A percentile compares a stretch with the other conserved stretches of the same genome.
phyloP scores from a whole-genome alignment of 2,113 vertebrate species.

The Mixornis gularis region DNA sequence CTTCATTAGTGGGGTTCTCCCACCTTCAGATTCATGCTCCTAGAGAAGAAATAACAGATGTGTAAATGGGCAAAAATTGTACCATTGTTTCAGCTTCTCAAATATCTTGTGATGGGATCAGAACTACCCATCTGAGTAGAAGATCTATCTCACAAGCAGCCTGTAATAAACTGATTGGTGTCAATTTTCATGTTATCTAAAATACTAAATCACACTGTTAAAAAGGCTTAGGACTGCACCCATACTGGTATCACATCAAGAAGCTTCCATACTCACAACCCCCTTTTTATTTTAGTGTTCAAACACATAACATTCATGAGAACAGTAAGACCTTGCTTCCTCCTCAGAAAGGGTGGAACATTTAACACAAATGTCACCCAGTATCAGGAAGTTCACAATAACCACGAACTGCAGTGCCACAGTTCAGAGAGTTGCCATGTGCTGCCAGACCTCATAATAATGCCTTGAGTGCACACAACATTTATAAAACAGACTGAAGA shows the following conservation, averaged over 20 bases:
- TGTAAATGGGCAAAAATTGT: background rate
- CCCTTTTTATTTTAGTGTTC: background rate
- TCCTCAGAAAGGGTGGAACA: background rate
- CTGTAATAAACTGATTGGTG: background rate
- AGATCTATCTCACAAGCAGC: background rate
- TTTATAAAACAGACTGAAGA: background rate
- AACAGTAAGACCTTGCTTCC: background rate
- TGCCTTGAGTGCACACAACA: background rate
- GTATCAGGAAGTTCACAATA: background rate
- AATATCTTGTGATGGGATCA: background rate
- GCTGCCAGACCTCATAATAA: background rate
- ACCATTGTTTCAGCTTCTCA: background rate
- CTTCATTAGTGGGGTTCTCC: conserved; percentile 97
- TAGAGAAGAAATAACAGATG: conserved; percentile 45
- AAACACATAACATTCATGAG: background rate
- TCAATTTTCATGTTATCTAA: background rate
- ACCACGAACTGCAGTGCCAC: fast-evolving
- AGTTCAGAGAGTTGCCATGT: background rate
- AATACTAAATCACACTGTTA: background rate
- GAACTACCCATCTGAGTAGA: background rate
- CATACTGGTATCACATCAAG: background rate
- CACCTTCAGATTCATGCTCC: conserved; percentile 98
- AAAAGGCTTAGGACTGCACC: background rate
- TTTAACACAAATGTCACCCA: background rate
- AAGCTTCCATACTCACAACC: background rate